Evolutionary conservation across 2,888 invertebrate species (phyloP), one percentile per base, ranked within the genome.

Genomic region (Aricia artaxerxes): DNA sequence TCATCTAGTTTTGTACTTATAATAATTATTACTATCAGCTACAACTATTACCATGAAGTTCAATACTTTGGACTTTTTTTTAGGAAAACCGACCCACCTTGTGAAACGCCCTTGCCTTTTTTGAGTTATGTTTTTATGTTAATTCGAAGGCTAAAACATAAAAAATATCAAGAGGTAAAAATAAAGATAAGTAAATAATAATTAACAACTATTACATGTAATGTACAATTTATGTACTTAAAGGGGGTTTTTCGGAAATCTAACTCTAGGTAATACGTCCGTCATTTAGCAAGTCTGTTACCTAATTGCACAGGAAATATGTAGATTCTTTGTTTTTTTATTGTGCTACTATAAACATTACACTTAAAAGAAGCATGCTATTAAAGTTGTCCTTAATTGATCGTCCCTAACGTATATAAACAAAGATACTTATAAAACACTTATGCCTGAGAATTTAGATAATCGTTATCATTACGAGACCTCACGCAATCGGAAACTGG

Each of bases 401-500:
- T 69, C 13, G 13, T 35, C 5, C 11, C 35, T 69, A 13, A 13
- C 69, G 69, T 13, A 35, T 69, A 35, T 69, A 69, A 69, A 69
- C 69, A 69, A 69, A 69, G 69, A 69, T 69, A 38, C 69, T 69
- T 69, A 69, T 16, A 69, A 69, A 69, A 35, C 35, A 38, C 69
- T 69, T 69, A 69, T 38, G 69, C 11, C 35, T 69, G 35, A 38
- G 69, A 38, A 35, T 69, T 69, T 69, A 69, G 69, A 69, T 69
- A 69, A 69, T 69, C 35, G 69, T 69, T 69, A 69, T 38, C 35
- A 38, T 69, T 69, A 38, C 35, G 69, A 69, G 35, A 69, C 35
- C 13, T 35, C 69, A 69, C 69, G 69, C 69, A 69, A 69, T 13
- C 69, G 69, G 69, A 69, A 69, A 69, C 69, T 69, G 24, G 69